phyloP scores from a whole-genome alignment of 1,140 invertebrate species.

The Campodea augens region DNA sequence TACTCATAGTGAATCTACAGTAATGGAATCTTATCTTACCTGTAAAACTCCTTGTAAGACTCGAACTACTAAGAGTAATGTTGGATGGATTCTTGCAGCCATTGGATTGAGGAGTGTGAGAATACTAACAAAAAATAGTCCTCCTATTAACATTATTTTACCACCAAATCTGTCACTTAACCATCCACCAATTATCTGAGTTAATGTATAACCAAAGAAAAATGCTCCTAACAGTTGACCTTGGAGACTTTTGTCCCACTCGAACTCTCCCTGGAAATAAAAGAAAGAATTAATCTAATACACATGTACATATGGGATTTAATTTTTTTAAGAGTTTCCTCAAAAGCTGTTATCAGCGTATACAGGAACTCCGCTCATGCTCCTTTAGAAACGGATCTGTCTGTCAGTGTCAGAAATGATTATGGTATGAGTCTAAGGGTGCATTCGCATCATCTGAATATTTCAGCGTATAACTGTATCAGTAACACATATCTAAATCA shows the following conservation, averaged over 20 bases:
- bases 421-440: too few species aligned
- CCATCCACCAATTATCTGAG: conserved; percentile 28
- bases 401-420: too few species aligned
- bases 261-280: conserved; percentile 16
- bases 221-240: conserved; percentile 23
- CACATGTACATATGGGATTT: too few species aligned
- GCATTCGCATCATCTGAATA: too few species aligned
- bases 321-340: too few species aligned
- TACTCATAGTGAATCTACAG: too few species aligned
- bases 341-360: too few species aligned
- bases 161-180: conserved; percentile 24
- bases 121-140: conserved; percentile 20
- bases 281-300: background rate
- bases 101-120: conserved; percentile 25
- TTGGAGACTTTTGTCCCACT: conserved; percentile 22
- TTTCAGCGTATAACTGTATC: too few species aligned
- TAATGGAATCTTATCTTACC: conserved; percentile 12
- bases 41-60: conserved; percentile 24
- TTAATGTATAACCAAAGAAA: conserved; percentile 25
- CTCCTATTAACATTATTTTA: conserved; percentile 20
- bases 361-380: too few species aligned
- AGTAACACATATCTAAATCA: too few species aligned
- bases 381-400: too few species aligned
- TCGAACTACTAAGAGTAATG: conserved; percentile 21
- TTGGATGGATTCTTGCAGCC: conserved; percentile 21